phyloP scores from a whole-genome alignment of 2,797 vertebrate genomes.

The Acropternis orthonyx region DNA sequence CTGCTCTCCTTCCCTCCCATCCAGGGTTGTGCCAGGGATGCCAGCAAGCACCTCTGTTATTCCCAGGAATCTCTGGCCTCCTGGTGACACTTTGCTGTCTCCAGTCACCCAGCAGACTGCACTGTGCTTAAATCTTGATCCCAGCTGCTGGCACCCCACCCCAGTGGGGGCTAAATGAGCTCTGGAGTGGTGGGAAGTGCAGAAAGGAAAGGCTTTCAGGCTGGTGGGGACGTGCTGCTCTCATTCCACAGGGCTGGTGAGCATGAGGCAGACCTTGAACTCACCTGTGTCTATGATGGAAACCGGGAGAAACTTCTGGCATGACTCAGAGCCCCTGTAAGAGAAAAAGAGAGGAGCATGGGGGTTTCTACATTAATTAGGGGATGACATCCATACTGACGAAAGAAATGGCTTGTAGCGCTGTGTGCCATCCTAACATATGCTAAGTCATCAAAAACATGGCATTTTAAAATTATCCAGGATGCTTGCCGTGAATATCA shows the following conservation, averaged over 20 bases:
- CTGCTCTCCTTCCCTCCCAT: background rate
- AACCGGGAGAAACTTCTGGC: background rate
- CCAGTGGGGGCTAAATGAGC: rapidly evolving
- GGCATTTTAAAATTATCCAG: slow-evolving; percentile 25
- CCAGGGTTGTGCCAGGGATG: rapidly evolving
- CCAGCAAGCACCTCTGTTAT: background rate
- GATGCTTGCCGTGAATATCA: background rate
- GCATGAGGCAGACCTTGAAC: background rate
- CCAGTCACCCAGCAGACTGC: background rate
- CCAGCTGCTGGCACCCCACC: background rate
- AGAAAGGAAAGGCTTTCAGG: background rate
- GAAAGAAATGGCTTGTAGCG: background rate
- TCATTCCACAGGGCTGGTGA: rapidly evolving
- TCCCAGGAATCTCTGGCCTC: background rate
- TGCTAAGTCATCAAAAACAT: slow-evolving; percentile 47
- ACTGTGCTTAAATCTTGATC: background rate
- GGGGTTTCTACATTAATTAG: background rate
- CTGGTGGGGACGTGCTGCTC: background rate
- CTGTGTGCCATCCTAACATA: slow-evolving; percentile 5
- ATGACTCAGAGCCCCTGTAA: background rate
- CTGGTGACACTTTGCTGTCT: background rate
- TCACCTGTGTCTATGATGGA: background rate
- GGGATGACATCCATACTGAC: background rate
- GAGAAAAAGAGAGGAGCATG: background rate
- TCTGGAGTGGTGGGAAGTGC: rapidly evolving